phyloP scores from a whole-genome alignment of 2,888 invertebrate genomes.

The Melanargia galathea region DNA sequence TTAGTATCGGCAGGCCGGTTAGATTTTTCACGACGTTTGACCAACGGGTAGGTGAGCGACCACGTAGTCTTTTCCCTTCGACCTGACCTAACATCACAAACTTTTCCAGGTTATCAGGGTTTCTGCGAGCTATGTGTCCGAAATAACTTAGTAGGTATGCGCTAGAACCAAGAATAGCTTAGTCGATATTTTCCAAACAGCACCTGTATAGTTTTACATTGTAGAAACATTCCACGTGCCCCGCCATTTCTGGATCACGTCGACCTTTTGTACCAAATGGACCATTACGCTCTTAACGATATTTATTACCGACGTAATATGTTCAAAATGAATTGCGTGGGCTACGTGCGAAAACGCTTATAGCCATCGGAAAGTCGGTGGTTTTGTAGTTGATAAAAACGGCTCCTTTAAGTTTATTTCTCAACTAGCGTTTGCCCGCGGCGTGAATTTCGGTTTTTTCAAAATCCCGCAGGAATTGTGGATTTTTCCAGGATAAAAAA shows the following conservation, averaged over 20 bases:
- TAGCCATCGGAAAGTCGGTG: conserved; percentile 9
- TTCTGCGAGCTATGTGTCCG: too few species aligned
- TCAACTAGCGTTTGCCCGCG: too few species aligned
- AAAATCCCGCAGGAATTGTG: too few species aligned
- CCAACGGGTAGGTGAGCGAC: too few species aligned
- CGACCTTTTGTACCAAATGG: conserved; percentile 22
- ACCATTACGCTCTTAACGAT: conserved; percentile 22
- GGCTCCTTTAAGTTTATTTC: not conserved
- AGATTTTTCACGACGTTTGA: too few species aligned
- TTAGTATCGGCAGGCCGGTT: too few species aligned
- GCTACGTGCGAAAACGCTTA: conserved; percentile 11
- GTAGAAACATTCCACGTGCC: conserved; percentile 10
- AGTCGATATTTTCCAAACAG: not conserved
- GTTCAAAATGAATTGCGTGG: conserved; percentile 18
- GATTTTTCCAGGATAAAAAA: too few species aligned
- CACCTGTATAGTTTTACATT: not conserved
- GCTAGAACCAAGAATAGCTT: not conserved
- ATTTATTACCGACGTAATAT: conserved; percentile 22
- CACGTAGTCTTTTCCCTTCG: too few species aligned
- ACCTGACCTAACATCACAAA: too few species aligned
- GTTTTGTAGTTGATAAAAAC: not conserved
- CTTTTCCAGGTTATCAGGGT: too few species aligned
- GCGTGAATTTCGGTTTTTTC: too few species aligned
- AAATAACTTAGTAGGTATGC: too few species aligned
- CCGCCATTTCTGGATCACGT: conserved; percentile 14